phyloP scores from a whole-genome alignment of 2,888 invertebrate species.

The Arctia plantaginis region DNA sequence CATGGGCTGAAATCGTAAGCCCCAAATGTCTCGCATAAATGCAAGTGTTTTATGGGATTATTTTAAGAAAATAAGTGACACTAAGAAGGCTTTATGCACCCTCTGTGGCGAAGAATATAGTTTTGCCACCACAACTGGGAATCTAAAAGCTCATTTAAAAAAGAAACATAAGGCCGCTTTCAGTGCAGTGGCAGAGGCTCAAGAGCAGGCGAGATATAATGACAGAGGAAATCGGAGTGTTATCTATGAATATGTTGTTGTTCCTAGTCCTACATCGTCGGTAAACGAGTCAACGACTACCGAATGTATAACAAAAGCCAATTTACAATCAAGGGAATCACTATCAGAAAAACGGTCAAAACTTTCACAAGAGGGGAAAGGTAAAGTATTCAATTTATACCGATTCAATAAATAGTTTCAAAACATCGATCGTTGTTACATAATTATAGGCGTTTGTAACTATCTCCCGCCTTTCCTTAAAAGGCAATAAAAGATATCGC shows the following conservation, averaged over 20 bases:
- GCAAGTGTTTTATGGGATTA: slow-evolving; percentile 2
- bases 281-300: neutral
- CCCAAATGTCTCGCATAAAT: neutral
- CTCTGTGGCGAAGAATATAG: slow-evolving; percentile 7
- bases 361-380: neutral
- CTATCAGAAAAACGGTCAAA: neutral
- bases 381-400: neutral
- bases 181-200: neutral
- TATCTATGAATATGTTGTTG: slow-evolving; percentile 12
- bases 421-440: neutral
- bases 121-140: neutral
- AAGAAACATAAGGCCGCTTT: neutral
- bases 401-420: neutral
- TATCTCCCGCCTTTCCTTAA: neutral
- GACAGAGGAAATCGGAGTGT: neutral
- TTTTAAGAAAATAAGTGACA: neutral
- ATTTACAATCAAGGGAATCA: neutral
- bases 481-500: neutral
- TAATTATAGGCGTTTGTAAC: neutral
- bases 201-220: neutral
- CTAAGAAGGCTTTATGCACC: neutral
- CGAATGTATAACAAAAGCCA: neutral
- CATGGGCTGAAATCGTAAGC: neutral
- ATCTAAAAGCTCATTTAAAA: slow-evolving; percentile 5
- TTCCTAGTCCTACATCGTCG: slow-evolving; percentile 3